Evolutionary conservation across 2,797 vertebrate genomes (phyloP).

Genomic region (Erethizon dorsatum): DNA sequence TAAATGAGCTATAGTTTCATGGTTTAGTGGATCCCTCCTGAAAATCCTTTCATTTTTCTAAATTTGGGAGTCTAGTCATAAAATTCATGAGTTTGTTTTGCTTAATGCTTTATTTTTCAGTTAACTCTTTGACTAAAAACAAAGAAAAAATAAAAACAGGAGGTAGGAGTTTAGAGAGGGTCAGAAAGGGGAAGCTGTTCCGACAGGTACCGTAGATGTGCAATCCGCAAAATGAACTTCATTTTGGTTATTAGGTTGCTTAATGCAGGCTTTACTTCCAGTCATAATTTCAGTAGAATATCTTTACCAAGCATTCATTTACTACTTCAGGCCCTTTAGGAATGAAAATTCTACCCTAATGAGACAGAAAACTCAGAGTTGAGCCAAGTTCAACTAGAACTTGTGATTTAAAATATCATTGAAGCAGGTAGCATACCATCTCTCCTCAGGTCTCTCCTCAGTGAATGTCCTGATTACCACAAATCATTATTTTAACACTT

Average conservation of each 20-base stretch:
- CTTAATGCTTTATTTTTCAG: not conserved
- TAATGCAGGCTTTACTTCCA: not conserved
- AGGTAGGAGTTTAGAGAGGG: not conserved
- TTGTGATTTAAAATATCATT: not conserved
- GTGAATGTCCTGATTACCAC: not conserved
- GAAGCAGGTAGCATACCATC: not conserved
- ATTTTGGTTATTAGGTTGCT: not conserved
- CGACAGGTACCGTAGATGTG: not conserved
- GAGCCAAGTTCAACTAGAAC: not conserved
- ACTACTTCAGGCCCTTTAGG: not conserved
- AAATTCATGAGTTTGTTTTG: not conserved
- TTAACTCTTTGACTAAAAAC: not conserved
- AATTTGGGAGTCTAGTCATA: not conserved
- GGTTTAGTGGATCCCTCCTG: not conserved
- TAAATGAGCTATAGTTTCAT: not conserved
- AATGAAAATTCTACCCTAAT: not conserved
- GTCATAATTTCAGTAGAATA: constrained; percentile 1
- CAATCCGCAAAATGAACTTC: not conserved
- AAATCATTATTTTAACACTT: not conserved
- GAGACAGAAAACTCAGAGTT: not conserved
- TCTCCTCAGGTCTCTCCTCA: not conserved
- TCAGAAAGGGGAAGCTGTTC: not conserved
- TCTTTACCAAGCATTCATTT: constrained; percentile 22
- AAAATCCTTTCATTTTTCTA: constrained; percentile 46
- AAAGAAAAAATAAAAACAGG: not conserved